These are phyloP conservation scores for Lepidurus apus DNA, from an alignment of 1,140 invertebrate genomes.

Conservation along the genomic window DNA sequence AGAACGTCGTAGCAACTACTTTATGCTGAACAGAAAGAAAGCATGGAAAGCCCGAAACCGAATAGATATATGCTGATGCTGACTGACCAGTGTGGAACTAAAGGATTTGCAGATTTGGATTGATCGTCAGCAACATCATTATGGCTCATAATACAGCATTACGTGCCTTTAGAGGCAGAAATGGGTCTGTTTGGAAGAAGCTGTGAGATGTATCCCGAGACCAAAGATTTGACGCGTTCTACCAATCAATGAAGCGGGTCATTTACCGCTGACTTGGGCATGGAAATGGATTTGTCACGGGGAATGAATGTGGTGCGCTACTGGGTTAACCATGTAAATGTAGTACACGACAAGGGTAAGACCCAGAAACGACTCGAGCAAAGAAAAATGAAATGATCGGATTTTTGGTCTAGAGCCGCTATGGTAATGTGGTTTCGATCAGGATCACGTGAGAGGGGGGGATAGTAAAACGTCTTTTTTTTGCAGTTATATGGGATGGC, in stretches of 20 bases:
- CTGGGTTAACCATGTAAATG: slow-evolving; percentile 9
- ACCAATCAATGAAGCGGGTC: background rate
- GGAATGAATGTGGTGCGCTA: background rate
- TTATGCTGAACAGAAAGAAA: background rate
- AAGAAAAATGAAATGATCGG: background rate
- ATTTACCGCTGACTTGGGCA: slow-evolving; percentile 5
- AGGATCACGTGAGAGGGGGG: background rate
- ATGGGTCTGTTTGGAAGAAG: no score
- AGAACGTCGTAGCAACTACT: background rate
- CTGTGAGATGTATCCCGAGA: background rate
- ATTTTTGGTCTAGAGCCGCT: background rate
- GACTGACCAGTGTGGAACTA: background rate
- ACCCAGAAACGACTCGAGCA: background rate
- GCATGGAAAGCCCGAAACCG: background rate
- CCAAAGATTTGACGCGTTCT: background rate
- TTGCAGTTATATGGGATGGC: slow-evolving; percentile 10
- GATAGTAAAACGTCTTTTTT: background rate
- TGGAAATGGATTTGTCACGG: background rate
- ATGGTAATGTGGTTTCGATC: background rate
- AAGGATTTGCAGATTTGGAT: background rate
- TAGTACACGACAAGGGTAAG: background rate
- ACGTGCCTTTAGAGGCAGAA: no score
- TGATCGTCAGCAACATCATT: no score
- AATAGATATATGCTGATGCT: background rate
- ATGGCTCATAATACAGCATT: no score